Evolutionary conservation across 2,888 invertebrate species (phyloP).

Genomic region (Nymphalis c-album): DNA sequence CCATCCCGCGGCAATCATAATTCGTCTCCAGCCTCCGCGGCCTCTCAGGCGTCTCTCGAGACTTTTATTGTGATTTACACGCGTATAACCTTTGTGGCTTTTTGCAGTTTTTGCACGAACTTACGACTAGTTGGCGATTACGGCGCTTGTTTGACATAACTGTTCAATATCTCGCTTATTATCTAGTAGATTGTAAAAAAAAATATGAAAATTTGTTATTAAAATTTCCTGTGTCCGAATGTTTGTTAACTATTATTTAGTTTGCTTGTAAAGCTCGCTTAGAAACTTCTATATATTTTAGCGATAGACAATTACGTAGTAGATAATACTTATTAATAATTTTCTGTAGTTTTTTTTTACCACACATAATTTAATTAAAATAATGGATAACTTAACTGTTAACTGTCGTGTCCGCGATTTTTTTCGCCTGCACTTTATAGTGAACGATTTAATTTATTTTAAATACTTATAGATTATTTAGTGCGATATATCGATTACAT

Average conservation of each 20-base stretch:
- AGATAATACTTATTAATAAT: too few relatives aligned
- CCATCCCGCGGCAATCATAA: conserved; percentile 63
- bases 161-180: conserved; percentile 23
- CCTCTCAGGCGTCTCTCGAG: conserved; percentile 65
- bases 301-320: too few relatives aligned
- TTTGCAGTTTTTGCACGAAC: conserved; percentile 36
- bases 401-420: too few relatives aligned
- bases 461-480: too few relatives aligned
- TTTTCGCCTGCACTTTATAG: too few relatives aligned
- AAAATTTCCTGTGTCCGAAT: neutral
- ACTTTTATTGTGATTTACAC: conserved; percentile 80
- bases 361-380: too few relatives aligned
- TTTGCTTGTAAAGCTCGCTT: neutral
- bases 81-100: conserved; percentile 54
- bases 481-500: too few relatives aligned
- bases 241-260: neutral
- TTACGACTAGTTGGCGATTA: conserved; percentile 36
- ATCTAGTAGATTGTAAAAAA: conserved; percentile 22
- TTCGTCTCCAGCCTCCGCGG: conserved; percentile 62
- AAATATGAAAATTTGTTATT: neutral
- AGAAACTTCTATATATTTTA: neutral
- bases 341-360: too few relatives aligned
- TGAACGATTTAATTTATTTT: too few relatives aligned
- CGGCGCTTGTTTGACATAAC: conserved; percentile 36
- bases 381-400: too few relatives aligned